Percentiles rank a stretch among this genome's conserved stretches.
These are phyloP conservation scores for Ochropleura leucogaster DNA, from an alignment of 2,888 invertebrate species.

Conservation along the genomic window DNA sequence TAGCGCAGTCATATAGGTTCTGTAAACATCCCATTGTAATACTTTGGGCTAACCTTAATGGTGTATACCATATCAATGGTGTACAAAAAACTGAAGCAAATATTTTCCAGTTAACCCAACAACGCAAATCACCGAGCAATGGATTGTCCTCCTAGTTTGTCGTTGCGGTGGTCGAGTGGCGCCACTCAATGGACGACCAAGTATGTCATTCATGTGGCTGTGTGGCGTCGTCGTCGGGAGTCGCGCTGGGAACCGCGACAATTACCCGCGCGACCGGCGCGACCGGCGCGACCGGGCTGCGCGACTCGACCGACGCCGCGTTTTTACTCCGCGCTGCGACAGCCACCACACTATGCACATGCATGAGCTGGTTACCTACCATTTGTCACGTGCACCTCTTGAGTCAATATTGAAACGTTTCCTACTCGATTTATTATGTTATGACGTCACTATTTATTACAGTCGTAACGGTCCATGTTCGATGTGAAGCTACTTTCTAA, in stretches of 20 bases:
- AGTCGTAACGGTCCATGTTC: slow-evolving; percentile 30
- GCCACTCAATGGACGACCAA: slow-evolving; percentile 72
- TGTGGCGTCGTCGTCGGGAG: slow-evolving; percentile 22
- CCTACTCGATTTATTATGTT: slow-evolving; percentile 49
- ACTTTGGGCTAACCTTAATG: not conserved
- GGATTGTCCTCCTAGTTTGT: not conserved
- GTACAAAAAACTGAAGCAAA: not conserved
- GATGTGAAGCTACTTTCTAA: slow-evolving; percentile 47
- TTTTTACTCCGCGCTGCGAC: slow-evolving; percentile 71
- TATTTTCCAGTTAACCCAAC: not conserved
- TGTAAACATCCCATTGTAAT: not conserved
- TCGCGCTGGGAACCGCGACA: slow-evolving; percentile 74
- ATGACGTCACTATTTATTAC: slow-evolving; percentile 53
- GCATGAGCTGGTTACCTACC: slow-evolving; percentile 70
- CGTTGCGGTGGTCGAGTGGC: slow-evolving; percentile 41
- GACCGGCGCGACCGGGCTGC: slow-evolving; percentile 56
- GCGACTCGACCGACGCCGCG: slow-evolving; percentile 77
- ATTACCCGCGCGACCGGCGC: slow-evolving; percentile 65
- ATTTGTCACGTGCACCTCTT: slow-evolving; percentile 63
- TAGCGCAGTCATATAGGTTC: not conserved
- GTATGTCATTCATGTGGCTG: slow-evolving; percentile 76
- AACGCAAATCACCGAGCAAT: not conserved
- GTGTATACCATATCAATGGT: not conserved
- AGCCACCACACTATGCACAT: slow-evolving; percentile 74
- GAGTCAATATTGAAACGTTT: slow-evolving; percentile 61